These are phyloP conservation scores for Scaptomyza montana DNA, from an alignment of 1,140 invertebrate genomes.

Conservation along the genomic window DNA sequence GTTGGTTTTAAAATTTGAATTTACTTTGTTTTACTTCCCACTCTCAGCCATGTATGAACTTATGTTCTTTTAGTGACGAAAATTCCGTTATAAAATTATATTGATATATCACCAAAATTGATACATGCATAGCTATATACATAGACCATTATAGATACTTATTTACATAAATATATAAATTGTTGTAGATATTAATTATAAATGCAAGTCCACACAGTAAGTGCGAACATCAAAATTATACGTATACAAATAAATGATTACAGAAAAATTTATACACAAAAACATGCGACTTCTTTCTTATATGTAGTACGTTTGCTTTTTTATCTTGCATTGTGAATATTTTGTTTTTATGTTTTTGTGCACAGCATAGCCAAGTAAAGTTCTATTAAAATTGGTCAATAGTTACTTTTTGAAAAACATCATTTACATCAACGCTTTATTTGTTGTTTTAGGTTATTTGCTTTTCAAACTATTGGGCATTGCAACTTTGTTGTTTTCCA, in stretches of 20 bases:
- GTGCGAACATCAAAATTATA: conserved; percentile 50
- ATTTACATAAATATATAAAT: conserved; percentile 22
- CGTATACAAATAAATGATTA: conserved; percentile 30
- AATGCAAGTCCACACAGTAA: conserved; percentile 59
- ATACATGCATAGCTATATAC: conserved; percentile 24
- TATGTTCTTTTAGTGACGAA: conserved; percentile 21
- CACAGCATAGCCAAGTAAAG: too few species aligned
- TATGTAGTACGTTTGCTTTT: too few species aligned
- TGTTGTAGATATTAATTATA: conserved; percentile 67
- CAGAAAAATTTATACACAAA: conserved; percentile 53
- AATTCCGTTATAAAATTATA: conserved; percentile 31
- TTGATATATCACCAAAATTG: conserved; percentile 34
- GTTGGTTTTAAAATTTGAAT: conserved; percentile 6
- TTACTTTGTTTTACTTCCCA: not conserved
- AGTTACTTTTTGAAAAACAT: too few species aligned
- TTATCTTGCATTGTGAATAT: too few species aligned
- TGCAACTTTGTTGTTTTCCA: too few species aligned
- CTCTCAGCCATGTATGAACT: conserved; percentile 15
- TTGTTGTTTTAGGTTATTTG: too few species aligned
- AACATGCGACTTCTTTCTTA: not conserved
- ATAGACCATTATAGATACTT: conserved; percentile 25
- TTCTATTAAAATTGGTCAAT: too few species aligned
- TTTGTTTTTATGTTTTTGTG: too few species aligned
- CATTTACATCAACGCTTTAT: too few species aligned
- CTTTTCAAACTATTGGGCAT: too few species aligned